These are phyloP conservation scores for Grus americana DNA, from an alignment of 2,113 vertebrate species.

Conservation along the genomic window DNA sequence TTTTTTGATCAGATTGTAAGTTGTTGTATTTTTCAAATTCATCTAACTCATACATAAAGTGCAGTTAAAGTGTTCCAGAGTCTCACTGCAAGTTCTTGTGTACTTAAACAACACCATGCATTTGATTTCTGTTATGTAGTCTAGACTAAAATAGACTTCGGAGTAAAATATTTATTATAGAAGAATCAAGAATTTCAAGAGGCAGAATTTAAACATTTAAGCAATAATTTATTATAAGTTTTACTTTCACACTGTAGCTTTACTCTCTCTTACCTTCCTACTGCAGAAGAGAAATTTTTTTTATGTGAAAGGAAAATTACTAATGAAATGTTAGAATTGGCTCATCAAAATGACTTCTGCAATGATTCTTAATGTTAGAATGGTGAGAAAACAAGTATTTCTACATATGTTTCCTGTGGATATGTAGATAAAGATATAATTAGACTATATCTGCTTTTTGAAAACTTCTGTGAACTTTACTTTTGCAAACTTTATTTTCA, in stretches of 20 bases:
- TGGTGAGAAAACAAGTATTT: background rate
- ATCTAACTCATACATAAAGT: background rate
- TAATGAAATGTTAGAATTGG: background rate
- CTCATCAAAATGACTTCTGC: background rate
- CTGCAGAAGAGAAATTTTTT: background rate
- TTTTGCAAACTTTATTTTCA: background rate
- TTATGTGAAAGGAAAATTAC: background rate
- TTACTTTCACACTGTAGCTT: background rate
- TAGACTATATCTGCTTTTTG: background rate
- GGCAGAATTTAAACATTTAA: background rate
- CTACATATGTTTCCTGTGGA: background rate
- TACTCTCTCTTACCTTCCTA: background rate
- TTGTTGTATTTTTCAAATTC: background rate
- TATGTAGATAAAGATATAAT: background rate
- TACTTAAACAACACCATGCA: background rate
- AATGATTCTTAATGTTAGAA: background rate
- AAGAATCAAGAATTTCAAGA: background rate
- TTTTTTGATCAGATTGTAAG: constrained; percentile 93
- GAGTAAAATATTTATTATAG: background rate
- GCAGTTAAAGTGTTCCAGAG: background rate
- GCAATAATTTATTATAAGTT: background rate
- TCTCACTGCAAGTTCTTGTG: background rate
- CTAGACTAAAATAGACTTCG: background rate
- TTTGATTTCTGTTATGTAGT: background rate
- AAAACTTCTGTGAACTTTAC: background rate